Evolutionary conservation across 2,113 vertebrate species (phyloP), one percentile per base, ranked within the genome.

Genomic region (Ploceus nigricollis): DNA sequence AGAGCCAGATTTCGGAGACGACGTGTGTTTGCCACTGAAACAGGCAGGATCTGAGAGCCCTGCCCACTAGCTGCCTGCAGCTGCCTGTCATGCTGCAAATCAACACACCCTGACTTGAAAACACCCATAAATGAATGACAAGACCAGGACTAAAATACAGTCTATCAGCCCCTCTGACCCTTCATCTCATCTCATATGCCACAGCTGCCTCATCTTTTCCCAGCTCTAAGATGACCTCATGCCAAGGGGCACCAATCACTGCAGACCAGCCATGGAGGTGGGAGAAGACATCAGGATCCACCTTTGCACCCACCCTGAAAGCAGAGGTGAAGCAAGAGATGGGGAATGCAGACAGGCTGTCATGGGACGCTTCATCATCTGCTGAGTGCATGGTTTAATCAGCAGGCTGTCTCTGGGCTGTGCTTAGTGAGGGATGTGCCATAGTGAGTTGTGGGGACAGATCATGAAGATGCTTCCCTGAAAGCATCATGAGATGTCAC

Each of bases 11-110:
- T 91, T 72, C 0, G 0, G 79, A 90, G 42, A 61, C 0, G 0
- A 61, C 0, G 1, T 1, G 2, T 0, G 0, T 83, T 66, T 63
- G 57, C 57, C 5, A 1, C 48, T 68, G 79, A 53, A 61, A 4
- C 5, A 71, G 73, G 69, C 64, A 57, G 54, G 24, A 63, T n/a
- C 57, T 77, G 14, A 1, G 73, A 71, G 28, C 44, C 39, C 69
- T 90, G 82, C 64, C 47, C 2, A 0, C 51, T 4, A 58, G 42
- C 71, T 87, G 75, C 45, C 58, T 51, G 45, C 1, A 0, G 30
- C 50, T 77, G 53, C 83, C 68, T 60, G 76, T 4, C 2, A 6
- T 47, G 35, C 70, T 90, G 57, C 58, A 90, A 88, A 83, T 80
- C 79, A 75, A n/a, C 53, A 22, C 0, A 0, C 7, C n/a, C 58